Percentiles rank a stretch among this genome's conserved stretches.
These are phyloP conservation scores for Remorina albescens DNA, from an alignment of 2,797 vertebrate genomes.

Conservation along the genomic window DNA sequence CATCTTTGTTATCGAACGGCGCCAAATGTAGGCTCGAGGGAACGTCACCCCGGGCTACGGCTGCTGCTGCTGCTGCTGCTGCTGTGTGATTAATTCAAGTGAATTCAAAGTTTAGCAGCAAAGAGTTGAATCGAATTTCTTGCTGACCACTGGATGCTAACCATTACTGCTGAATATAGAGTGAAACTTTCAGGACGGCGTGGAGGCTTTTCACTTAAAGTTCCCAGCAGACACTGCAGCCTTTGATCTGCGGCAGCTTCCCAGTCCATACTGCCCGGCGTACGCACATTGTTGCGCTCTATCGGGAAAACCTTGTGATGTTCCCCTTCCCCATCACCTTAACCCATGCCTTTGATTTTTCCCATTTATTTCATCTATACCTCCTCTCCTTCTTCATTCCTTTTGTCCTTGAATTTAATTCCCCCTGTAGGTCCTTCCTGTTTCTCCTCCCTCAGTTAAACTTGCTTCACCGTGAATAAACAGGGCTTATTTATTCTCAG, in stretches of 20 bases:
- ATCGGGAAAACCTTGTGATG: background rate
- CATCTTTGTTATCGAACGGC: background rate
- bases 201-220: background rate
- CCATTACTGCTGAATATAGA: background rate
- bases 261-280: background rate
- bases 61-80: too few species aligned
- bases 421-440: too few species aligned
- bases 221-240: background rate
- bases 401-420: too few species aligned
- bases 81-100: conserved; percentile 22
- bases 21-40: conserved; percentile 13
- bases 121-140: background rate
- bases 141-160: background rate
- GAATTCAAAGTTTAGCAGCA: background rate
- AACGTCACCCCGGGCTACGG: background rate
- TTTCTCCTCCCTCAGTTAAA: background rate
- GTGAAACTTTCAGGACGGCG: background rate
- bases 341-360: background rate
- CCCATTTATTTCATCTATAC: too few species aligned
- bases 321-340: background rate
- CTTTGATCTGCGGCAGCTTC: background rate
- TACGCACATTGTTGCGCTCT: background rate
- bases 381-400: too few species aligned
- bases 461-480: background rate
- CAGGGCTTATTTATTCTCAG: background rate